A percentile compares a stretch with the other conserved stretches of the same genome.
Conservation (phyloP, 2,797 vertebrate species). For the Pseudopleuronectes americanus region DNA sequence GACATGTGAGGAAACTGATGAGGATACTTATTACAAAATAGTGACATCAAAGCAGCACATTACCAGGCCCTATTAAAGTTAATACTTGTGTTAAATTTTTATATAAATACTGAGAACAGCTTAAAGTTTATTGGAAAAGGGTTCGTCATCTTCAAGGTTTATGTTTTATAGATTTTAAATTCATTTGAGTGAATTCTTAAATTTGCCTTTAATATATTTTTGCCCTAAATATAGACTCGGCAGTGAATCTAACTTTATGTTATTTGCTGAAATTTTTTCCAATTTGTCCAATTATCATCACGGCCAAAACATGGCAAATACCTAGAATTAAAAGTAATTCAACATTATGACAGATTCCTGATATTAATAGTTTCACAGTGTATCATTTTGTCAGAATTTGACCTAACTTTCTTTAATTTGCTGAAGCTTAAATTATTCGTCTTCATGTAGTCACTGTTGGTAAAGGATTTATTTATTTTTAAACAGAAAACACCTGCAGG, state of each 20-base stretch:
- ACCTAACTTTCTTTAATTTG: not conserved
- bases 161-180: conserved; percentile 16
- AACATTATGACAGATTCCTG: not conserved
- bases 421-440: not conserved
- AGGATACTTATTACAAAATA: conserved; percentile 28
- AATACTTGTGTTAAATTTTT: conserved; percentile 1
- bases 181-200: not conserved
- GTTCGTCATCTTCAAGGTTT: not conserved
- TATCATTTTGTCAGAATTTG: not conserved
- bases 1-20: conserved; percentile 37
- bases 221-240: not conserved
- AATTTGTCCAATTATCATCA: not conserved
- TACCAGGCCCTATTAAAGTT: conserved; percentile 18
- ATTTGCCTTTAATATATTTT: not conserved
- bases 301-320: not conserved
- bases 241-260: not conserved
- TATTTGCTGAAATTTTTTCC: not conserved
- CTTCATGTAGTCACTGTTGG: conserved; percentile 25
- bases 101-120: conserved; percentile 9
- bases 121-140: not conserved
- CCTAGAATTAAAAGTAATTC: not conserved
- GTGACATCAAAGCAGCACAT: conserved; percentile 52
- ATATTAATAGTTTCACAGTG: not conserved
- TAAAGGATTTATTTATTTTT: conserved; percentile 27
- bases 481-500: conserved; percentile 22